Conservation (phyloP, 30 jellyfish, hydroid and myxozoan species). For the Sanderia malayensis region DNA sequence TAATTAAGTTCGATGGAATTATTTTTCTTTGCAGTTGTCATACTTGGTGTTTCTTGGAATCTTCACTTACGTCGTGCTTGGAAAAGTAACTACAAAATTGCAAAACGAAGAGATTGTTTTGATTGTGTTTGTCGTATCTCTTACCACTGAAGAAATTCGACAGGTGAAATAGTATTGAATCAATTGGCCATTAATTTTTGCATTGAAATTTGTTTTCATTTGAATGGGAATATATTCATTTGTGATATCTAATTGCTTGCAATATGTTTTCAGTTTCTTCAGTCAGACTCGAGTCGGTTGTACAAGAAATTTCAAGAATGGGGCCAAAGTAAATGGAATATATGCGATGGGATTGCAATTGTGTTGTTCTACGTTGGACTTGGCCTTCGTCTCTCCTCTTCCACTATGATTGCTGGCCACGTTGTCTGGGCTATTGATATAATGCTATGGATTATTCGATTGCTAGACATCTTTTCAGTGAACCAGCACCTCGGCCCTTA, state of each 20-base stretch:
- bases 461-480: slow-evolving; percentile 82
- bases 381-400: slow-evolving; percentile 41
- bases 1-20: too few species aligned
- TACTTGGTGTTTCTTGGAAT: slow-evolving; percentile 67
- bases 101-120: slow-evolving; percentile 49
- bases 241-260: too few species aligned
- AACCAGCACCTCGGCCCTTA: slow-evolving; percentile 87
- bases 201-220: too few species aligned
- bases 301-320: slow-evolving; percentile 50
- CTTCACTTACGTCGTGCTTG: slow-evolving; percentile 64
- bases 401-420: slow-evolving; percentile 64
- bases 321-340: slow-evolving; percentile 80
- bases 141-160: slow-evolving; percentile 78
- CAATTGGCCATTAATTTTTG: too few species aligned
- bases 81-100: slow-evolving; percentile 30
- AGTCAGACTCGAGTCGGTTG: slow-evolving; percentile 65
- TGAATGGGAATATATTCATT: too few species aligned
- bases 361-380: slow-evolving; percentile 65
- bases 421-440: slow-evolving; percentile 74
- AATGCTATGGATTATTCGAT: slow-evolving; percentile 84
- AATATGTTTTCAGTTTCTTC: slow-evolving; percentile 51
- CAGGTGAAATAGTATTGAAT: slow-evolving; percentile 59
- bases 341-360: slow-evolving; percentile 83
- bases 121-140: slow-evolving; percentile 60
- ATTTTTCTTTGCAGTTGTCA: slow-evolving; percentile 38